A percentile compares a stretch with the other conserved stretches of the same genome.
phyloP scores from a whole-genome alignment of 2,113 vertebrate species.

The Chaetura pelagica region DNA sequence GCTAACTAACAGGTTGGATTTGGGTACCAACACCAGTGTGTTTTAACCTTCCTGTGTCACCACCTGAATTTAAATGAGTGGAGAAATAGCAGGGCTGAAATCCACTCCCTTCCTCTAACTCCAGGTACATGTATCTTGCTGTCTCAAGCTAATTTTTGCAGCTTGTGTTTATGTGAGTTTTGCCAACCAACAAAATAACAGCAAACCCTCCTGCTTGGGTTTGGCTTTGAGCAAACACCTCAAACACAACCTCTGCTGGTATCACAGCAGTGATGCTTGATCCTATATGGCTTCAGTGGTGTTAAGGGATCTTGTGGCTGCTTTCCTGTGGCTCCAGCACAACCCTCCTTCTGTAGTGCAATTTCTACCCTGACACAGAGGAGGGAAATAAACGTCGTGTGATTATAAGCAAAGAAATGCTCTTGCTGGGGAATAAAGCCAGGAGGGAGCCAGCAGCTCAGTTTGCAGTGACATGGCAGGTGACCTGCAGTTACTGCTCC shows the following conservation, averaged over 20 bases:
- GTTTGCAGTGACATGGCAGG: neutral
- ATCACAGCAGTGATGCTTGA: neutral
- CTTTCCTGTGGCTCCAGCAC: neutral
- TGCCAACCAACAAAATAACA: slow-evolving; percentile 18
- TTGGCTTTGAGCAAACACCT: neutral
- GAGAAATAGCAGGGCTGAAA: neutral
- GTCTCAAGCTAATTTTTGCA: neutral
- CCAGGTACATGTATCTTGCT: neutral
- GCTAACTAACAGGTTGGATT: neutral
- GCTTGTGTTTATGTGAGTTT: neutral
- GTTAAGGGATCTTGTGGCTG: neutral
- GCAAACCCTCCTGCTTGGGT: neutral
- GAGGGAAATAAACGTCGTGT: neutral
- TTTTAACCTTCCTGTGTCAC: neutral
- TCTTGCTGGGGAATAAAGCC: neutral
- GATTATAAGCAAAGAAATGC: neutral
- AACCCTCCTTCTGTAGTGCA: neutral
- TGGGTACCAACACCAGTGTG: neutral
- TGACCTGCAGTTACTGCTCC: neutral
- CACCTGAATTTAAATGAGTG: neutral
- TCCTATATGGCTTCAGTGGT: neutral
- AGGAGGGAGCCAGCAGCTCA: neutral
- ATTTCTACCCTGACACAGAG: neutral
- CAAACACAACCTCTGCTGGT: neutral
- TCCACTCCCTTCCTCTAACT: neutral